phyloP scores from a whole-genome alignment of 2,797 vertebrate genomes.

The Apodemus agrarius region DNA sequence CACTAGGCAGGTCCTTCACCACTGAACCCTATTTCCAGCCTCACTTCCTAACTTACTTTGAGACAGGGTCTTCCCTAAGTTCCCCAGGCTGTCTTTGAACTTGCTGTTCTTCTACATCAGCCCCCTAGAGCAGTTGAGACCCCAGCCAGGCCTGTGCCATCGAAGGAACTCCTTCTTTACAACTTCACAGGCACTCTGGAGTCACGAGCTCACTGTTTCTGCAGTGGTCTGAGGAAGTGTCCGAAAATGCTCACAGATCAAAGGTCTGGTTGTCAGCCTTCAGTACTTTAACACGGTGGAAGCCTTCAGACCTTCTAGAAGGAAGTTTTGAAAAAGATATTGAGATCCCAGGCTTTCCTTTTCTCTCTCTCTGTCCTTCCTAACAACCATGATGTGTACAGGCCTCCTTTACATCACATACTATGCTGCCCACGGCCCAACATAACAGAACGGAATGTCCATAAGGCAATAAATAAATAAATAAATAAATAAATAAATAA shows the following conservation, averaged over 20 bases:
- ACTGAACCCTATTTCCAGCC: too few species aligned
- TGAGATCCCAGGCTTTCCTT: neutral
- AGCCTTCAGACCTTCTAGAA: neutral
- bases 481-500: too few species aligned
- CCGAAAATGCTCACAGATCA: too few species aligned
- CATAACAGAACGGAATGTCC: neutral
- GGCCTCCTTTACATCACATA: neutral
- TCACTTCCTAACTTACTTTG: neutral
- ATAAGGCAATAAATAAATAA: too few species aligned
- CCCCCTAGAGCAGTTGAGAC: neutral
- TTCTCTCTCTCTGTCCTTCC: neutral
- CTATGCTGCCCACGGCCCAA: neutral
- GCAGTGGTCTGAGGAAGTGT: neutral
- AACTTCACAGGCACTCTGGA: neutral
- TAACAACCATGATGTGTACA: neutral
- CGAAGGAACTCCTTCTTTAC: neutral
- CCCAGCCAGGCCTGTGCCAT: neutral
- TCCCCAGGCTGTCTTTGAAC: neutral
- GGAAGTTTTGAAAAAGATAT: neutral
- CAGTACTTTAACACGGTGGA: too few species aligned
- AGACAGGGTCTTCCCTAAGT: neutral
- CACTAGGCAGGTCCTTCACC: neutral
- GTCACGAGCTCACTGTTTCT: neutral
- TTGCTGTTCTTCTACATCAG: neutral
- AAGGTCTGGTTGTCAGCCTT: neutral